Conservation (phyloP, 2,888 invertebrate genomes). For the Clepsis dumicolana region DNA sequence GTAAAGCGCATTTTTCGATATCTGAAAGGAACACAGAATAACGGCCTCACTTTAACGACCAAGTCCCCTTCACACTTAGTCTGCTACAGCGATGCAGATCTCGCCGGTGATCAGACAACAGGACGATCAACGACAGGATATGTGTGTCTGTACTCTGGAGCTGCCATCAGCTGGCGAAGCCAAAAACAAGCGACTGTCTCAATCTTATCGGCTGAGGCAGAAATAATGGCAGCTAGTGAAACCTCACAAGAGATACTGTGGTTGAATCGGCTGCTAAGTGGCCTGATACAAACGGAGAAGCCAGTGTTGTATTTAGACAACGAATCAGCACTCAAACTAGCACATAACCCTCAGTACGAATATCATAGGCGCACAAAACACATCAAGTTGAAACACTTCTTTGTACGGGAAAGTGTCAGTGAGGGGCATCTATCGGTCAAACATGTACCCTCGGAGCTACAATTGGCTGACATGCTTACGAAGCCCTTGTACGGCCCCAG, state of each 20-base stretch:
- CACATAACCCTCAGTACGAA: not conserved
- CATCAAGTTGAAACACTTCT: not conserved
- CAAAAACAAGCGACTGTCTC: slow-evolving; percentile 25
- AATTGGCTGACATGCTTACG: slow-evolving; percentile 10
- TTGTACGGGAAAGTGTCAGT: slow-evolving; percentile 20
- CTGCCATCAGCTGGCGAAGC: slow-evolving; percentile 38
- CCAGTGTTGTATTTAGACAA: too few relatives aligned
- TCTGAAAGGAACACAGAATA: not conserved
- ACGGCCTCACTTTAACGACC: not conserved
- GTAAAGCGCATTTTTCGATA: not conserved
- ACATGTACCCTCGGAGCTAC: not conserved
- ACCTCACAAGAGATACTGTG: slow-evolving; percentile 26
- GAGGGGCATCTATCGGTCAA: not conserved
- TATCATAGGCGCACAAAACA: not conserved
- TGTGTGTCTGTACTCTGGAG: slow-evolving; percentile 28
- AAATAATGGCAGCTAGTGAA: slow-evolving; percentile 44
- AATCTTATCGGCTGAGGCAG: slow-evolving; percentile 37
- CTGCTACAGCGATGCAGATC: slow-evolving; percentile 30
- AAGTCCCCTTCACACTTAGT: not conserved
- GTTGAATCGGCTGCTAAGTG: slow-evolving; percentile 21
- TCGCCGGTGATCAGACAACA: slow-evolving; percentile 24
- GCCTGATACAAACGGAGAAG: too few relatives aligned
- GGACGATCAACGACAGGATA: slow-evolving; percentile 33
- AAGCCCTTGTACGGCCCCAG: slow-evolving; percentile 3
- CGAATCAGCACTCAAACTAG: not conserved